Evolutionary conservation across 2,797 vertebrate genomes (phyloP), one percentile per base, ranked within the genome.

Genomic region (Chloroceryle amazona): DNA sequence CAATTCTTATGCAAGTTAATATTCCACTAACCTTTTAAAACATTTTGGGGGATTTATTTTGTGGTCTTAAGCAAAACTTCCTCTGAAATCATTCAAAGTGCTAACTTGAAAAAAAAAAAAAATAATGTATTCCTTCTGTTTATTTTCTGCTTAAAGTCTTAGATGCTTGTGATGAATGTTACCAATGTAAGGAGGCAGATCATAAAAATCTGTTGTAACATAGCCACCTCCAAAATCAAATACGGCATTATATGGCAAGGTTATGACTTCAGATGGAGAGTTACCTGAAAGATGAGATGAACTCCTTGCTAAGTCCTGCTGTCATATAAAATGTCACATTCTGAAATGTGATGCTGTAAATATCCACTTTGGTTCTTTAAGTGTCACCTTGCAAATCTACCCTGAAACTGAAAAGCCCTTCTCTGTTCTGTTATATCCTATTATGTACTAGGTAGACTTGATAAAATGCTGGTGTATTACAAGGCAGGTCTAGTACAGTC

Each of bases 21-120:
- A 92, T 89, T 60, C 49, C 29, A 37, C 49, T 94, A 96, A 95
- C 89, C 85, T 96, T 94, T 93, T 87, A 87, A 84, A 93, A 82
- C 28, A 83, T 91, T 96, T 89, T 20, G 8, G 5, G 52, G 63
- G 41, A 92, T 94, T 93, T 94, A 60, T 57, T 74, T 63, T 93
- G 42, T 67, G 49, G 17, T 85, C 71, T 76, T 61, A 87, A 1
- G 3, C 4, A 42, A 94, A 93, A 87, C 29, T 74, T 91, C 21
- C 13, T 51, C 68, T 85, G 46, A 89, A 90, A 80, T 76, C 2
- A 91, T 57, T 87, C 25, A 63, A 74, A 19, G 31, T 41, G 14
- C 14, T 82, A 84, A 37, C 62, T 57, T 62, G 19, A 20, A 72
- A 87, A 89, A 83, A 84, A n/a, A 61, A n/a, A 1, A 51, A 37